Conservation (phyloP, 2,888 invertebrate genomes). For the Busseola fusca region DNA sequence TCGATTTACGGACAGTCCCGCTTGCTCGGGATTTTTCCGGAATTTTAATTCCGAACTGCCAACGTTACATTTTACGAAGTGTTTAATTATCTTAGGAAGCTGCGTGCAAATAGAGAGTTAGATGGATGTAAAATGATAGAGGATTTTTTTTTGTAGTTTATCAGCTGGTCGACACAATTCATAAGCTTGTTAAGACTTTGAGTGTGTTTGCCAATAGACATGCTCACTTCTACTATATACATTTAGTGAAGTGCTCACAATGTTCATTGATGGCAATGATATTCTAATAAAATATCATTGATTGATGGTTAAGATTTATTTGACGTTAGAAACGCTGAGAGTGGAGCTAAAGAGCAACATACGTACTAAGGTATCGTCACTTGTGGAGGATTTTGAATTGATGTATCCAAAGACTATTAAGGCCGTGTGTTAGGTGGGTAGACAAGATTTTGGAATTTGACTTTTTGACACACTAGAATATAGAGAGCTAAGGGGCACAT, state of each 20-base stretch:
- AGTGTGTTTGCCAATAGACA: neutral
- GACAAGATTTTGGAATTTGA: neutral
- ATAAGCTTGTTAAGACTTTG: neutral
- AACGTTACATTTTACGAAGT: slow-evolving; percentile 8
- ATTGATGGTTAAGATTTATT: neutral
- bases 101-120: neutral
- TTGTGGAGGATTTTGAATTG: neutral
- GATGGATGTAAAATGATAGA: neutral
- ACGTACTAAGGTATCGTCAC: neutral
- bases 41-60: slow-evolving; percentile 18
- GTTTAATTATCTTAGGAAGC: slow-evolving; percentile 16
- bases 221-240: neutral
- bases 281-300: no score
- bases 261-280: no score
- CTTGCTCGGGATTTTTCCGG: slow-evolving; percentile 27
- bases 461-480: neutral
- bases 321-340: no score
- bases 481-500: neutral
- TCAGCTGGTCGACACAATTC: neutral
- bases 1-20: slow-evolving; percentile 30
- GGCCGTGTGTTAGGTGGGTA: neutral
- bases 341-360: neutral
- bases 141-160: neutral
- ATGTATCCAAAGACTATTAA: neutral
- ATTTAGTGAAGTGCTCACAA: neutral